Evolutionary conservation across 2,888 invertebrate species (phyloP).

Genomic region (Melanchra persicariae): DNA sequence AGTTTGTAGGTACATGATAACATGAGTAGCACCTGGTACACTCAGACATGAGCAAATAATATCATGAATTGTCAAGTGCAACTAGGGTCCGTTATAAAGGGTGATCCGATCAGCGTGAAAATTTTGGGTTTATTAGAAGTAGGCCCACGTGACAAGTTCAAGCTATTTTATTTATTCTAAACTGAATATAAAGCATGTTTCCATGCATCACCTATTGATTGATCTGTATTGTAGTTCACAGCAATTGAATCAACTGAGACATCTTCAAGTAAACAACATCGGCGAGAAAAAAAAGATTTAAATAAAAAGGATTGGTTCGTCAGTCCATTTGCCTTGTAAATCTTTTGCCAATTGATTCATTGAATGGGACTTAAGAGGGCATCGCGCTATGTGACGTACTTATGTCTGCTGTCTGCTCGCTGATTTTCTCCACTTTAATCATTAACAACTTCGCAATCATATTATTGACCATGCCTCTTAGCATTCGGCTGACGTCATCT

Average conservation of each 20-base stretch:
- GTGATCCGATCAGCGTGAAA: background rate
- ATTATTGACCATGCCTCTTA: background rate
- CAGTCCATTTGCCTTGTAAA: constrained; percentile 23
- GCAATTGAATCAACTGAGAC: constrained; percentile 10
- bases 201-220: background rate
- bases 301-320: constrained; percentile 26
- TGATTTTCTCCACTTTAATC: constrained; percentile 14
- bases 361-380: constrained; percentile 34
- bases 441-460: background rate
- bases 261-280: constrained; percentile 18
- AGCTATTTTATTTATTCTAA: background rate
- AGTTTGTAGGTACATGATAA: too few relatives aligned
- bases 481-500: too few relatives aligned
- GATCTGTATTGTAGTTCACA: background rate
- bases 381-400: constrained; percentile 22
- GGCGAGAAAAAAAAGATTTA: constrained; percentile 6
- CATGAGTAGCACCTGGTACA: background rate
- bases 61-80: background rate
- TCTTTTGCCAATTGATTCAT: constrained; percentile 42
- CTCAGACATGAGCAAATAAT: background rate
- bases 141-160: background rate
- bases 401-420: background rate
- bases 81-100: background rate
- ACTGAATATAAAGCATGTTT: background rate
- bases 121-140: background rate